A percentile compares a stretch with the other conserved stretches of the same genome.
phyloP scores from a whole-genome alignment of 1,140 invertebrate genomes.

The Papilio glaucus region DNA sequence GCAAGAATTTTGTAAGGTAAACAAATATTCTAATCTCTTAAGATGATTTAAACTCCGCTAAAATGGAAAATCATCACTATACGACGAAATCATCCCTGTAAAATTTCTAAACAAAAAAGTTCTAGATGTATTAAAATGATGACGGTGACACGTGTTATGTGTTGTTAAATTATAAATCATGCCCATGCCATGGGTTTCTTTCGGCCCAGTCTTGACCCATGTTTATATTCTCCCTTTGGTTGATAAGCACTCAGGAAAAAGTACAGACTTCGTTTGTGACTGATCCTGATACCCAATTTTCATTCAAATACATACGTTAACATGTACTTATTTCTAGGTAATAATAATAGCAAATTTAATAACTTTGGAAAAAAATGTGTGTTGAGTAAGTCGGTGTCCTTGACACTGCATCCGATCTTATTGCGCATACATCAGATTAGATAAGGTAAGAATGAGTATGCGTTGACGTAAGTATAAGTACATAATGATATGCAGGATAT shows the following conservation, averaged over 20 bases:
- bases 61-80: too few species aligned
- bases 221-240: neutral
- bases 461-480: neutral
- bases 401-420: constrained; percentile 11
- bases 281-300: too few species aligned
- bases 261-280: too few species aligned
- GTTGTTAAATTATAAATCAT: neutral
- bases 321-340: too few species aligned
- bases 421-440: constrained; percentile 15
- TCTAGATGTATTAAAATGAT: neutral
- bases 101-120: too few species aligned
- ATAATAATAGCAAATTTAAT: neutral
- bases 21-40: constrained; percentile 2
- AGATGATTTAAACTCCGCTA: neutral
- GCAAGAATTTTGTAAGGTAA: neutral
- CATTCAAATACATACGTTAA: too few species aligned
- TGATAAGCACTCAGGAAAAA: neutral
- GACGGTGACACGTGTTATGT: neutral
- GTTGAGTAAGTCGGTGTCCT: constrained; percentile 5
- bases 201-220: neutral
- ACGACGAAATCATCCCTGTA: too few species aligned
- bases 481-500: neutral
- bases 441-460: neutral
- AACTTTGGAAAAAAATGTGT: neutral
- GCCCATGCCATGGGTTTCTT: neutral